phyloP scores from a whole-genome alignment of 2,113 vertebrate species.

The Ariopsis seemanni region DNA sequence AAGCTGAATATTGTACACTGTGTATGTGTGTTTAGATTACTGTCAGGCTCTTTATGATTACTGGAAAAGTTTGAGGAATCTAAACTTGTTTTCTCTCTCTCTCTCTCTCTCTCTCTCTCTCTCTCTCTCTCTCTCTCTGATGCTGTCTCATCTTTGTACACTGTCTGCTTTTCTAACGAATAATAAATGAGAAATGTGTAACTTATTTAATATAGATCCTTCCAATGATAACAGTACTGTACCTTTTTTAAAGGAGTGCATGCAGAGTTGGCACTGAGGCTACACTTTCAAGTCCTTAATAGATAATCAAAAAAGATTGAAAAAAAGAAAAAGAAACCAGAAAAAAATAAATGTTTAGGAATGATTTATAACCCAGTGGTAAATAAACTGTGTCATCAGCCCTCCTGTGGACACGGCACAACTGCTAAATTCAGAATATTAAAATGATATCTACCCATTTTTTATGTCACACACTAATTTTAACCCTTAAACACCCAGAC shows the following conservation, averaged over 20 bases:
- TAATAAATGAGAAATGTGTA: slow-evolving; percentile 19
- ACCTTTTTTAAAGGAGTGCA: neutral
- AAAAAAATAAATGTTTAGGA: neutral
- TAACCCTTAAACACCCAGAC: neutral
- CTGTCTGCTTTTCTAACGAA: neutral
- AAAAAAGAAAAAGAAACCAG: neutral
- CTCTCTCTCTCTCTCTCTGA: slow-evolving; percentile 7
- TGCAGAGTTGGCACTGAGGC: neutral
- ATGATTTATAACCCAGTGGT: neutral
- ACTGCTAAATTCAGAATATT: neutral
- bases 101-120: slow-evolving; percentile 10
- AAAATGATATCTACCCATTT: neutral
- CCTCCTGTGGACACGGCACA: neutral
- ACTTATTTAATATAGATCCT: neutral
- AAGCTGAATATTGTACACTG: slow-evolving; percentile 55
- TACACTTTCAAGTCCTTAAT: neutral
- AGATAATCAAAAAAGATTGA: neutral
- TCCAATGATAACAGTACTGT: neutral
- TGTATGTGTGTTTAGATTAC: slow-evolving; percentile 56
- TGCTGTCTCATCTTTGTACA: slow-evolving; percentile 2
- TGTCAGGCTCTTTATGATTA: slow-evolving; percentile 54
- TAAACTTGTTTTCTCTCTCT: slow-evolving; percentile 35
- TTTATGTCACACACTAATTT: neutral
- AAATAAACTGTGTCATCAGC: neutral
- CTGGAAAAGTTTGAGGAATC: slow-evolving; percentile 51